Base-by-base conservation (phyloP, 2,888 invertebrate genomes). In the Mimachlamys varia region DNA sequence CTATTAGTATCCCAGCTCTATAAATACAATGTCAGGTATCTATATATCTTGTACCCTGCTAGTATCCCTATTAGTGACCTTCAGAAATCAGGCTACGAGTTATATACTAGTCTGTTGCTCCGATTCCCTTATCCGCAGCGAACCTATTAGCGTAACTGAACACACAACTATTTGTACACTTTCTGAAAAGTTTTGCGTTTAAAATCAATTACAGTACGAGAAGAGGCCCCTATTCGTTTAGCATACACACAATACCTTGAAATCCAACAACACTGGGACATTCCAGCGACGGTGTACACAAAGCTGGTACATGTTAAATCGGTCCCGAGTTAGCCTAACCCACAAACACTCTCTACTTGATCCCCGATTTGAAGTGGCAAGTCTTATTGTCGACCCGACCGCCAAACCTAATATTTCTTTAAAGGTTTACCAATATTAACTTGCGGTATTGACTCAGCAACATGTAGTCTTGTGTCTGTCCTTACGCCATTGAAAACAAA, bases 401-500 rank as follows among this genome's bases (percentile, higher is more conserved):
- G 13, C 33, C 17, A 76, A 76, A 76, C 76, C 76, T 33, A 76
- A 76, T 76, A 76, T 76, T 76, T 76, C 76, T 76, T 76, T 33
- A 76, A 76, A 76, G 76, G 76, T 33, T 76, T 76, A 76, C 76
- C 27, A 76, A 22, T 76, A 76, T 76, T 33, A 33, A 76, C 76
- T 76, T 15, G 1, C 33, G 0, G 17, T 76, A 76, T 76, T 76
- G 76, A 76, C 76, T 76, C 76, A 0, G 27, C 27, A 33, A 53
- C 19, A 53, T 15, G 15, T 53, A 76, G 76, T 0, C 76, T 27
- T 33, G 33, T 27, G 33, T 0, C 7, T 27, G 76, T 33, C 33
- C 76, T 76, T 76, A 76, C 27, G 76, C 33, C 76, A 76, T 27
- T 27, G 76, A 76, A 76, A 76, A 76, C 76, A 76, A 76, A 76